These are phyloP conservation scores for Meleagris gallopavo DNA, from an alignment of 2,113 vertebrate genomes.

Conservation along the genomic window DNA sequence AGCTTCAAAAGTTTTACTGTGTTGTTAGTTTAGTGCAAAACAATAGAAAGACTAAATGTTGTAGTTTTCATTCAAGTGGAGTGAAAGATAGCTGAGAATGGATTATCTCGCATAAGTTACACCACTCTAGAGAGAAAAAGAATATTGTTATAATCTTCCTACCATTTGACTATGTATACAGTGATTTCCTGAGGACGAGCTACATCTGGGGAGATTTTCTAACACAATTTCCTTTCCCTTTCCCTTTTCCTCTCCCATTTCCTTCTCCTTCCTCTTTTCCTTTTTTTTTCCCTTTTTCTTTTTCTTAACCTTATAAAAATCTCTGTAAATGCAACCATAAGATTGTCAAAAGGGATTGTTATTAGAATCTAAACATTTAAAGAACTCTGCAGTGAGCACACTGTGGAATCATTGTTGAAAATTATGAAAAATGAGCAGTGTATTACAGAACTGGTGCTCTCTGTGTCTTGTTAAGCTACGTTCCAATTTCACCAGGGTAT, in stretches of 20 bases:
- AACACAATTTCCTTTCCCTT: background rate
- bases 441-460: rapidly evolving
- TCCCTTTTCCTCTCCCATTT: no score
- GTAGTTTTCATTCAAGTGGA: background rate
- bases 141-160: background rate
- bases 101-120: background rate
- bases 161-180: background rate
- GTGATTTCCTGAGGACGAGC: background rate
- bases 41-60: background rate
- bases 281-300: background rate
- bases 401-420: background rate
- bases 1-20: background rate
- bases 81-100: background rate
- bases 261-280: no score
- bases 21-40: background rate
- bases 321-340: background rate
- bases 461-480: background rate
- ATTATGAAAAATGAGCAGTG: background rate
- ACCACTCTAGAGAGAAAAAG: background rate
- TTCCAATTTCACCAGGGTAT: background rate
- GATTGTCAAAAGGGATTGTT: background rate
- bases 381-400: background rate
- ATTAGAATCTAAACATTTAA: background rate
- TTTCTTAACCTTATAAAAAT: background rate
- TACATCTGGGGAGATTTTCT: background rate